Evolutionary conservation across 1,140 invertebrate genomes (phyloP), one percentile per base, ranked within the genome.

Genomic region (Pseudomyrmex dendroicus): DNA sequence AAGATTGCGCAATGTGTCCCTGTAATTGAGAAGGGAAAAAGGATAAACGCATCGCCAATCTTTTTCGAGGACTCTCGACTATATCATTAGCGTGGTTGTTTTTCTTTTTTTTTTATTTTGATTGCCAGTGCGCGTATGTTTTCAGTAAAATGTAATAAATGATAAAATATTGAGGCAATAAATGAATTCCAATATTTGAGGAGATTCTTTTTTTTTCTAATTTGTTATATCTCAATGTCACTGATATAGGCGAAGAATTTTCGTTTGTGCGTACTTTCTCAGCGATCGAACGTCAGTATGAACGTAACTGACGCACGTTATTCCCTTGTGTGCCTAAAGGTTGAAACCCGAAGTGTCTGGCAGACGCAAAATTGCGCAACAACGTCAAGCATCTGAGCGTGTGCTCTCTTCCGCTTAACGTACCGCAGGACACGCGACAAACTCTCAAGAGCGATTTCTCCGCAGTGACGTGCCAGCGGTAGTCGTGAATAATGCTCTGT

Each of bases 401-500:
- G 89, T 92, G 89, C 82, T 92, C 82, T 92, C 92, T 93, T 92
- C 92, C 92, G 92, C 92, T 92, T 92, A 88, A 90, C 86, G 89
- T 84, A 85, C 82, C 83, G 73, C 84, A 85, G 92, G 90, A 91
- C 91, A 93, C 91, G 91, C 92, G 92, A 93, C 91, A 92, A 90
- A 90, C 67, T 82, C 82, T 50, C 62, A 80, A 74, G 82, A 46
- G 61, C 48, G 78, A 64, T 83, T 87, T 64, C 80, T 90, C 89
- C 35, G 35, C 35, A 92, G 92, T 91, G 85, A 92, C 87, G 85
- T 89, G 78, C 87, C 80, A 85, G 67, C 84, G 63, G 62, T 52
- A 78, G 80, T 59, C 67, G 72, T 62, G 76, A 83, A 68, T 86
- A 88, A 88, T 88, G 78, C 50, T 56, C 13, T 50, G 73, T 59